A percentile compares a stretch with the other conserved stretches of the same genome.
These are phyloP conservation scores for Triops longicaudatus DNA, from an alignment of 1,140 invertebrate species.

Conservation along the genomic window DNA sequence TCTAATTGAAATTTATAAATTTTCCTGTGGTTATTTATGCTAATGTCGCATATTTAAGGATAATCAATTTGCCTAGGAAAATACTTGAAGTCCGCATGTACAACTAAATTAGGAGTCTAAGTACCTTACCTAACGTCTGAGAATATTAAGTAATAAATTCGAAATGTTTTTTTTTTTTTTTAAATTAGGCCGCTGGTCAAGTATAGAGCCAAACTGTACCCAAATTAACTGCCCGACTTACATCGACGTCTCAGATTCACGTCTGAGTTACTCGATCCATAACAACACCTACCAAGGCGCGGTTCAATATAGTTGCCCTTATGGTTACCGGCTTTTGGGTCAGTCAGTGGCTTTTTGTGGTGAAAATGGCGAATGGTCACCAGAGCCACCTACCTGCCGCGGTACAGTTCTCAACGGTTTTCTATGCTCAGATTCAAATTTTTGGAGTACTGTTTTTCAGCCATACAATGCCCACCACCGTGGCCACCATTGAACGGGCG, in stretches of 20 bases:
- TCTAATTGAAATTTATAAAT: too few species aligned
- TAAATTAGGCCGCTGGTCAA: slow-evolving; percentile 62
- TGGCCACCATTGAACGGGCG: slow-evolving; percentile 60
- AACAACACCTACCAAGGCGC: slow-evolving; percentile 57
- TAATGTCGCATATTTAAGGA: too few species aligned
- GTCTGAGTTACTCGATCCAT: slow-evolving; percentile 50
- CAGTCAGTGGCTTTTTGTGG: slow-evolving; percentile 64
- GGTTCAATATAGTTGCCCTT: slow-evolving; percentile 65
- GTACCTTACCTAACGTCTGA: too few species aligned
- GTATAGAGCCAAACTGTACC: slow-evolving; percentile 57
- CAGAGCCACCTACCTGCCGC: slow-evolving; percentile 56
- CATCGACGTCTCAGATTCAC: slow-evolving; percentile 42
- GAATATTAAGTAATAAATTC: too few species aligned
- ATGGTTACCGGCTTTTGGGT: slow-evolving; percentile 66
- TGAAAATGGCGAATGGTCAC: slow-evolving; percentile 64
- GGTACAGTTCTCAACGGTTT: slow-evolving; percentile 37
- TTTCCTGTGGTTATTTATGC: too few species aligned
- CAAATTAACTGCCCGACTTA: slow-evolving; percentile 61
- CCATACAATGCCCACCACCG: slow-evolving; percentile 66
- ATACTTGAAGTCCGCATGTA: too few species aligned
- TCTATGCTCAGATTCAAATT: not conserved
- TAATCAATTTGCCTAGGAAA: too few species aligned
- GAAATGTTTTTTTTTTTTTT: not conserved
- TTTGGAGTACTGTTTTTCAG: slow-evolving; percentile 42
- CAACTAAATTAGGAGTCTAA: too few species aligned